Evolutionary conservation across 53 echinoderm and acorn worm genomes (phyloP), one percentile per base, ranked within the genome.

Genomic region (Holothuria leucospilota): DNA sequence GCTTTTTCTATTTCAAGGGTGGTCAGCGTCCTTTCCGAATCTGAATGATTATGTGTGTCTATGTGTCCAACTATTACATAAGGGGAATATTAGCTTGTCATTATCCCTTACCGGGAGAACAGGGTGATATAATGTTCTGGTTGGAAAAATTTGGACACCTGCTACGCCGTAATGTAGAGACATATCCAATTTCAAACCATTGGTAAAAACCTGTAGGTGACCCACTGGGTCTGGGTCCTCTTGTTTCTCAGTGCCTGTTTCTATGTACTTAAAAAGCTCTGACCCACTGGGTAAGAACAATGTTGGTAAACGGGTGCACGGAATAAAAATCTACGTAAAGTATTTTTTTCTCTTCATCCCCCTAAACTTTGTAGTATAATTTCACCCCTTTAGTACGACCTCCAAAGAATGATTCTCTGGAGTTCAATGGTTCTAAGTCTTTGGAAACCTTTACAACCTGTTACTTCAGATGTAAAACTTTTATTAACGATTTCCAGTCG

Each of bases 271-370:
- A 90, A 92, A 64, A 80, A 89, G 61, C 85, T 87, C 20, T 95
- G n/a, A n/a, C 84, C 84, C 0, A 87, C 13, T 15, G 90, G 90
- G 51, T 90, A 90, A 0, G 85, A 69, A 20, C 86, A 72, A 21
- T 90, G 20, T 95, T 92, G 0, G 68, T 87, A 51, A 51, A 90
- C 0, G 91, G 95, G 18, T 95, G 91, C 14, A 95, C n/a, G 2
- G 92, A 92, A 66, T 82, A 90, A 69, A 88, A 89, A 26, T 95
- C 91, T 0, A 90, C 0, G 89, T 78, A 68, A 92, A 94, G 24
- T 78, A 39, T 25, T 90, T 92, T 49, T 77, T n/a, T n/a, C n/a
- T 42, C 46, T 58, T 86, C 94, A 11, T 39, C 75, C 86, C 42
- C 60, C 42, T 68, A 27, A 14, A 72, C 75, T 23, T 39, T 59